Base-by-base conservation (phyloP, 2,888 invertebrate genomes). In the Drosophila antonietae region DNA sequence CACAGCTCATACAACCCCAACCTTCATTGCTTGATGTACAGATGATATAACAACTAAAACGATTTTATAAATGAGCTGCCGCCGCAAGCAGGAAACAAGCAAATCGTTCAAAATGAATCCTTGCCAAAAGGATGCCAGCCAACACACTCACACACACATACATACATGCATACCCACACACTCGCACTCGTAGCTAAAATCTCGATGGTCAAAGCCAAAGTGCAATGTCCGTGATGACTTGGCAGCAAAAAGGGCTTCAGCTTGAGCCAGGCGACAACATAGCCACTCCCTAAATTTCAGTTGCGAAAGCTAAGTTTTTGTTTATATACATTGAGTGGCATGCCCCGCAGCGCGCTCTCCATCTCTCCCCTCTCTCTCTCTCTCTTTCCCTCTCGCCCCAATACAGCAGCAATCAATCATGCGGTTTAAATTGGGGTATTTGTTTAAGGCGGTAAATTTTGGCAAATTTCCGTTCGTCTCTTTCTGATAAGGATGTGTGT, bases 341-440 rank as follows among this genome's bases (percentile, higher is more conserved):
- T 56, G 58, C 33, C 55, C 55, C 55, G n/a, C 49, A 18, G 33
- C 51, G 7, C 23, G 23, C 23, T 23, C 23, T 23, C 20, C 1
- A 20, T 20, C 10, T 2, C 15, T 3, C 28, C 10, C 1, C 15
- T 3, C 28, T 10, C 18, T 5, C 18, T 1, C n/a, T 3, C 39
- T 14, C 56, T 28, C 18, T 3, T 12, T 20, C 20, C 6, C 6
- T 28, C 28, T 28, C 28, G 35, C 47, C 44, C 43, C 66, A 66
- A 67, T 69, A 70, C 71, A 72, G 56, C 73, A 82, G 81, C 84
- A 86, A 87, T 88, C 87, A 87, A 87, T 88, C 88, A 88, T 86
- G 82, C 77, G 86, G 86, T 80, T 87, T 84, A 86, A 88, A 88
- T 86, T 88, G 81, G 87, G 87, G 81, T 88, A 88, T 88, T 87